These are phyloP conservation scores for Anadara kagoshimensis DNA, from an alignment of 1,140 invertebrate genomes.

Conservation along the genomic window DNA sequence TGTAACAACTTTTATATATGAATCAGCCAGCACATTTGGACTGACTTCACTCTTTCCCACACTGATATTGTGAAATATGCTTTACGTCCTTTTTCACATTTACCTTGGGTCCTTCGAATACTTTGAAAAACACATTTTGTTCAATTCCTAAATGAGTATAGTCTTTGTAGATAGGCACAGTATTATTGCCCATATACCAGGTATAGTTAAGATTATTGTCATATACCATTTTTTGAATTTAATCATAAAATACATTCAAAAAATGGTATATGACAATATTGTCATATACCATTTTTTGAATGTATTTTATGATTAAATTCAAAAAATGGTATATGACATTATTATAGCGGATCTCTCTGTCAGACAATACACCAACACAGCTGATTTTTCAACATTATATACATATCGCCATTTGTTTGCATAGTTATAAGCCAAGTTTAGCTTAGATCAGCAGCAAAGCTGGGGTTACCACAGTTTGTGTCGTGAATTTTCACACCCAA, in stretches of 20 bases:
- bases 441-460: background rate
- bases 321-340: too few species aligned
- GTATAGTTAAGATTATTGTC: background rate
- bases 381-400: slow-evolving; percentile 1
- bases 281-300: too few species aligned
- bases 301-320: too few species aligned
- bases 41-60: background rate
- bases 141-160: background rate
- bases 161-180: background rate
- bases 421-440: background rate
- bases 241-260: too few species aligned
- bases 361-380: background rate
- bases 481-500: background rate
- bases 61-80: background rate
- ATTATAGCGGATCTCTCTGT: background rate
- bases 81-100: slow-evolving; percentile 14
- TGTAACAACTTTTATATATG: slow-evolving; percentile 1
- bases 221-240: too few species aligned
- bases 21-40: background rate
- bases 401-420: background rate
- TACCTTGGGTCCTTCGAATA: background rate
- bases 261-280: too few species aligned
- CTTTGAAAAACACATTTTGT: background rate
- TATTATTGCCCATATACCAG: background rate
- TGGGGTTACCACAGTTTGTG: background rate